A percentile compares a stretch with the other conserved stretches of the same genome.
Evolutionary conservation across 2,888 invertebrate species (phyloP).

Genomic region (Tanaodytes sp.): DNA sequence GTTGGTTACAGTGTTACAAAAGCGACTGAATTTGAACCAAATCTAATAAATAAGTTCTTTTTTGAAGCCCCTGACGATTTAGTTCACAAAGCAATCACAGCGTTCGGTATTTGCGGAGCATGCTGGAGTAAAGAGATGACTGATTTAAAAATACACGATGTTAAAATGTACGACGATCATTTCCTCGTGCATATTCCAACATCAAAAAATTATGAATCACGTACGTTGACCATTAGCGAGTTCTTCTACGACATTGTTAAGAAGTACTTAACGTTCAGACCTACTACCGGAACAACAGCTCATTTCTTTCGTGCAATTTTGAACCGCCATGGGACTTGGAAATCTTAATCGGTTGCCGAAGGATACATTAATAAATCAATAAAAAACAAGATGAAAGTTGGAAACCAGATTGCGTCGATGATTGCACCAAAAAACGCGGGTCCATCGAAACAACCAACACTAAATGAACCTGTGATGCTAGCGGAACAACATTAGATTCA

Average conservation of each 20-base stretch:
- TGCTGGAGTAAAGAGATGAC: not conserved
- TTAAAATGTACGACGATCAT: not conserved
- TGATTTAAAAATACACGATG: not conserved
- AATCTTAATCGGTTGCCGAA: slow-evolving; percentile 5
- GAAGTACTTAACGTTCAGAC: not conserved
- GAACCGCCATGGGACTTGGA: too few relatives aligned
- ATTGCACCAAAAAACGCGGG: not conserved
- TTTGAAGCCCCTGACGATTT: not conserved
- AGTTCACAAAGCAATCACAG: not conserved
- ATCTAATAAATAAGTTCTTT: not conserved
- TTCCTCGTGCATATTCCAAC: not conserved
- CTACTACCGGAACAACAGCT: not conserved
- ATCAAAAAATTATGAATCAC: not conserved
- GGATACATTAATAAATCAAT: slow-evolving; percentile 7
- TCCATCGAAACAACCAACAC: not conserved
- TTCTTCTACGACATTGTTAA: slow-evolving; percentile 12
- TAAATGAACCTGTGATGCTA: too few relatives aligned
- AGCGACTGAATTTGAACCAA: not conserved
- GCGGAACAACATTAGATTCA: too few relatives aligned
- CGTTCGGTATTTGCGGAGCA: not conserved
- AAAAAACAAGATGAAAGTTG: not conserved
- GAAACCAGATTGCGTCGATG: slow-evolving; percentile 3
- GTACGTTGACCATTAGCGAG: not conserved
- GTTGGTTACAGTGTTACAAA: too few relatives aligned
- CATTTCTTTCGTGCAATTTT: too few relatives aligned